Conservation (phyloP, 2,113 vertebrate species). For the Tapirus terrestris region DNA sequence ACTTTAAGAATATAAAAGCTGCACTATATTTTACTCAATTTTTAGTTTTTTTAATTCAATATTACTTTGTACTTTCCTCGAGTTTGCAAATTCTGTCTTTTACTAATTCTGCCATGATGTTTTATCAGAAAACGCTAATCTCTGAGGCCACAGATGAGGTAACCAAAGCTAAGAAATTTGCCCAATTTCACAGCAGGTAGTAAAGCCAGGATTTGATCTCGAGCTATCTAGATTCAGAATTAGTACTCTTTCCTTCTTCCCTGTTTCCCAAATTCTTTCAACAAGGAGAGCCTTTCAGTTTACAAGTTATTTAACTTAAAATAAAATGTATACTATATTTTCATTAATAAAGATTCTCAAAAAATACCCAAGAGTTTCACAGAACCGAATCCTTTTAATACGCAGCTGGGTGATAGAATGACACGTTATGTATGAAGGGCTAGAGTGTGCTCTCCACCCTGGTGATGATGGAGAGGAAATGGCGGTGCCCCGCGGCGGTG, state of each 20-base stretch:
- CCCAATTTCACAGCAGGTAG: not conserved
- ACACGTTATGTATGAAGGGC: constrained; percentile 28
- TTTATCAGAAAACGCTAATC: constrained; percentile 36
- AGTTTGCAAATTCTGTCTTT: not conserved
- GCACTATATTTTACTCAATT: not conserved
- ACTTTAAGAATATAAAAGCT: not conserved
- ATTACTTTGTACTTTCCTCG: not conserved
- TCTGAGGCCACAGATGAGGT: not conserved
- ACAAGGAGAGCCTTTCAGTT: not conserved
- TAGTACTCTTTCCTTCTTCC: not conserved
- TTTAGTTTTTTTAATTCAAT: not conserved
- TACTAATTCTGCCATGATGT: not conserved
- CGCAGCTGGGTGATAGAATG: constrained; percentile 1
- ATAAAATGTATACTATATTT: constrained; percentile 2
- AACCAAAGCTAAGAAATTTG: constrained; percentile 3
- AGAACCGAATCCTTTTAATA: constrained; percentile 7
- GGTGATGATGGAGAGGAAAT: constrained; percentile 27
- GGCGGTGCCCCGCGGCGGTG: not conserved
- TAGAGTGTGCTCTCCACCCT: constrained; percentile 24
- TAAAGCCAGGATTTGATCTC: not conserved
- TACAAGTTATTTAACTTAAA: not conserved
- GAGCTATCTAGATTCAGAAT: not conserved
- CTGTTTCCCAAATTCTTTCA: not conserved
- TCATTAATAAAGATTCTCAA: not conserved
- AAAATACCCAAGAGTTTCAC: constrained; percentile 16